Percentiles rank a stretch among this genome's conserved stretches.
Conservation (phyloP, 2,888 invertebrate genomes). For the Temnothorax rugatulus region DNA sequence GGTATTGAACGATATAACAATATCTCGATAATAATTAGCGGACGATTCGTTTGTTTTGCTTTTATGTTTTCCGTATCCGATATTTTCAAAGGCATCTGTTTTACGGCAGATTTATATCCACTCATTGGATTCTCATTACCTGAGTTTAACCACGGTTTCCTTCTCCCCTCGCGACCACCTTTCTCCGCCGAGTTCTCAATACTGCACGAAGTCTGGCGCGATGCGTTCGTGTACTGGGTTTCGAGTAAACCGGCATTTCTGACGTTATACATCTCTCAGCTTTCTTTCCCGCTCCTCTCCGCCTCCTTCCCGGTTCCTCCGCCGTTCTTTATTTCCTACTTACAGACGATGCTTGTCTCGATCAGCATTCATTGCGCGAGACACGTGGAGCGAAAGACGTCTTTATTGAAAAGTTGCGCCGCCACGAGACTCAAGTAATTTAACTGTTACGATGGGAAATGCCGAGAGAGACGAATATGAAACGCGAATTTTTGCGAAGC, state of each 20-base stretch:
- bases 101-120: conserved; percentile 41
- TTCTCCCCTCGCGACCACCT: neutral
- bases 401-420: conserved; percentile 58
- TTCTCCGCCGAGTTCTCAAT: conserved; percentile 34
- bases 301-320: neutral
- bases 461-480: conserved; percentile 36
- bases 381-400: conserved; percentile 42
- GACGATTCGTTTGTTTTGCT: neutral
- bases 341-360: conserved; percentile 70
- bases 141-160: conserved; percentile 45
- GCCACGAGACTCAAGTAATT: conserved; percentile 48
- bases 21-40: neutral
- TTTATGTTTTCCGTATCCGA: neutral
- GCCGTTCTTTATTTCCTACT: conserved; percentile 61
- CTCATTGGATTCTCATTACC: conserved; percentile 49
- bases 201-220: conserved; percentile 18
- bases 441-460: conserved; percentile 42
- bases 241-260: conserved; percentile 47
- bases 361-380: conserved; percentile 62
- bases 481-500: conserved; percentile 35
- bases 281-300: conserved; percentile 11
- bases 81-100: conserved; percentile 49
- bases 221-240: conserved; percentile 30
- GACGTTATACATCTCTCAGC: conserved; percentile 46
- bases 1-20: neutral